Evolutionary conservation across 1,140 invertebrate species (phyloP), one percentile per base, ranked within the genome.

Genomic region (Polypedilum pembai): DNA sequence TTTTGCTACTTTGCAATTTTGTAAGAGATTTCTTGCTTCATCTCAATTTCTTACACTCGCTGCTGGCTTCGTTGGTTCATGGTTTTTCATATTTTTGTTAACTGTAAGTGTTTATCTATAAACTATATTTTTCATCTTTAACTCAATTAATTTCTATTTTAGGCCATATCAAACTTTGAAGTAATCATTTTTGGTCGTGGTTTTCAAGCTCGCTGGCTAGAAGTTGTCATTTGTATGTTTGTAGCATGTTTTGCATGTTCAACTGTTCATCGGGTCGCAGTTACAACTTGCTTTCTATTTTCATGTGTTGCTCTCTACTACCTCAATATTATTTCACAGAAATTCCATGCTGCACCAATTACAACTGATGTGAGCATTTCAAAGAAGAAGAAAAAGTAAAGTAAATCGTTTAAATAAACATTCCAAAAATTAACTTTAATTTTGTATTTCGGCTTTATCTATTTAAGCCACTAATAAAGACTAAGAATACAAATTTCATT

Each of bases 191-290:
- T 82, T 18, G 81, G 81, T 0, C 73, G 75, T 7, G 80, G 82
- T 72, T 82, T 82, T 74, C 81, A 82, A 73, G 80, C 81, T 0
- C 81, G 80, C 73, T 78, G 81, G 33, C 81, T 81, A 0, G 81
- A 82, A 73, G 81, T 82, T n/a, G 7, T 80, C 7, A 77, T 81
- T n/a, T 82, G 81, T 20, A 41, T 82, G 15, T 75, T 78, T 1
- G 73, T 79, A 7, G 80, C 81, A 1, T 77, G 77, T 4, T 74
- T 77, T 18, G 80, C 80, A 5, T 78, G 80, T 7, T 80, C 79
- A 24, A 77, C 79, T 15, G 79, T 82, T n/a, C 81, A 82, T 76
- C 80, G 81, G 5, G 81, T 82, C 15, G 80, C 80, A 76, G 81
- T 79, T 10, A 81, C 81, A n/a, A 81, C 81, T 15, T 80, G 80